phyloP scores from a whole-genome alignment of 2,888 invertebrate genomes.

The Cylloceria caligata region DNA sequence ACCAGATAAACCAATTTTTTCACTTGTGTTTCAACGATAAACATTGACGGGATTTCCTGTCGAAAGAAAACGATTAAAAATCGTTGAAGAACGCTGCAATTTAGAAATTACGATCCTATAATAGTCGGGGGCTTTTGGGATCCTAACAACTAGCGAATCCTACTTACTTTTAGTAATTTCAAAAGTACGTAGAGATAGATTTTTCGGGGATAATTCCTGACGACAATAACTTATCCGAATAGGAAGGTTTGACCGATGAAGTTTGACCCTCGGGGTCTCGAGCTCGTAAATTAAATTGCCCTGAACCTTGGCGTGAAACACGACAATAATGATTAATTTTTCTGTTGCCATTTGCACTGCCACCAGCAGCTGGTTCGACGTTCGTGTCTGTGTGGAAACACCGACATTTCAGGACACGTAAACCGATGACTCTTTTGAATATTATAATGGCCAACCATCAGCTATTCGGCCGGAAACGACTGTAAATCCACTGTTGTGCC shows the following conservation, averaged over 20 bases:
- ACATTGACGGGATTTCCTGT: neutral
- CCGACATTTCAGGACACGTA: constrained; percentile 18
- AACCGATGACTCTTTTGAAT: constrained; percentile 37
- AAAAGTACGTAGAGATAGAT: neutral
- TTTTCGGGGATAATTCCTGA: neutral
- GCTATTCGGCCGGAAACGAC: constrained; percentile 34
- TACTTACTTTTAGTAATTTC: neutral
- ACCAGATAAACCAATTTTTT: no score
- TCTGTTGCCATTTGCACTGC: constrained; percentile 43
- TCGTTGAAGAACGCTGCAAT: neutral
- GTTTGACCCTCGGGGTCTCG: constrained; percentile 2
- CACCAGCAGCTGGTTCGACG: constrained; percentile 49
- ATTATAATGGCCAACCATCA: constrained; percentile 30
- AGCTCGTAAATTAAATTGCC: constrained; percentile 54
- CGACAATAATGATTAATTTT: constrained; percentile 49
- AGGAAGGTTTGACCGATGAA: constrained; percentile 6
- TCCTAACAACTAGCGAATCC: neutral
- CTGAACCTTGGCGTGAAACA: constrained; percentile 37
- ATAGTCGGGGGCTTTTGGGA: neutral
- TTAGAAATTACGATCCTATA: neutral
- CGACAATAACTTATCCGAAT: constrained; percentile 12
- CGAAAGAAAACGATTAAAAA: neutral
- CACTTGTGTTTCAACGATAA: no score
- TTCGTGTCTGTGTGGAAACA: constrained; percentile 2
- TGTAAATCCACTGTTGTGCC: constrained; percentile 38